phyloP scores from a whole-genome alignment of 2,797 vertebrate species.

The Bothrops alternatus region DNA sequence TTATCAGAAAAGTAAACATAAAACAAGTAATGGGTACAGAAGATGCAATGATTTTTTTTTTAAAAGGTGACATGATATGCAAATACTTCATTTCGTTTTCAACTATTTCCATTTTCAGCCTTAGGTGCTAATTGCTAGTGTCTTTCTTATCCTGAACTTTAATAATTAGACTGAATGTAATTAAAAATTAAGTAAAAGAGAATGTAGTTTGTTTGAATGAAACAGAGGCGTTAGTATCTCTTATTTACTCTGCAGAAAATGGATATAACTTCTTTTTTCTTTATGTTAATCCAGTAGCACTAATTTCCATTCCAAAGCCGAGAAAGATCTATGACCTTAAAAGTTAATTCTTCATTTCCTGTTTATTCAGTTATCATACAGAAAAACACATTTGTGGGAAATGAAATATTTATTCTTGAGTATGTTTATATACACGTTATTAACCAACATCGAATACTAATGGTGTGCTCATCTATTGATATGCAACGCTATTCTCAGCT shows the following conservation, averaged over 20 bases:
- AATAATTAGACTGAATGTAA: conserved; percentile 61
- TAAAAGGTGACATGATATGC: conserved; percentile 38
- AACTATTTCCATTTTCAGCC: conserved; percentile 55
- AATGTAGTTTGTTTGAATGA: conserved; percentile 30
- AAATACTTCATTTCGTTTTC: conserved; percentile 42
- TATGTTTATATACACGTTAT: neutral
- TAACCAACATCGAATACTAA: neutral
- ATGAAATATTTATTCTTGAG: neutral
- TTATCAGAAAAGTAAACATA: conserved; percentile 35
- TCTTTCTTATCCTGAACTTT: conserved; percentile 46
- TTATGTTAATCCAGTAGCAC: conserved; percentile 19
- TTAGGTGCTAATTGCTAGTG: conserved; percentile 35
- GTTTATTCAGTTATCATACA: neutral
- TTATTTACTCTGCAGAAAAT: conserved; percentile 31
- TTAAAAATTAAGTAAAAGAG: conserved; percentile 59
- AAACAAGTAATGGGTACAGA: conserved; percentile 40
- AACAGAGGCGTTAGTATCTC: conserved; percentile 35
- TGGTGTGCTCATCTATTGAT: neutral
- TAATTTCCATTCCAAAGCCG: conserved; percentile 38
- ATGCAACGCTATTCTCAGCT: neutral
- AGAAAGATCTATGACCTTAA: conserved; percentile 23
- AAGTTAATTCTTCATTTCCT: conserved; percentile 11
- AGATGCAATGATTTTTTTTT: conserved; percentile 39
- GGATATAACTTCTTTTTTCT: conserved; percentile 27
- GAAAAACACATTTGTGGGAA: neutral